These are phyloP conservation scores for Mnemiopsis leidyi DNA, from an alignment of 37 sponge, comb jelly and placozoan species.

Conservation along the genomic window DNA sequence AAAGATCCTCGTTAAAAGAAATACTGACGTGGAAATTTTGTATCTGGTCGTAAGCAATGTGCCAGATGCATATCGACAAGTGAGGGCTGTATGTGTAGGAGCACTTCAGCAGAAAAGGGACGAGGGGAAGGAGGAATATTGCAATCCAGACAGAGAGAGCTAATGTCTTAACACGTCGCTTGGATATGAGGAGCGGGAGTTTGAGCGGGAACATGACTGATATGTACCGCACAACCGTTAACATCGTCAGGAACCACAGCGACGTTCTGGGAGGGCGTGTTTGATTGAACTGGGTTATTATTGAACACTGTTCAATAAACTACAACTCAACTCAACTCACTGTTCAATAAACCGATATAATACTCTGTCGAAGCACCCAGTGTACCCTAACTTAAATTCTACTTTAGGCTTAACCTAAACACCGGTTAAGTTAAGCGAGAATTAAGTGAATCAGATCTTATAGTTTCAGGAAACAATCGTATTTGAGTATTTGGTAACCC, in stretches of 20 bases:
- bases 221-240: not conserved
- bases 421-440: too few species aligned
- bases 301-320: too few species aligned
- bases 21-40: not conserved
- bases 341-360: too few species aligned
- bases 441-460: too few species aligned
- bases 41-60: not conserved
- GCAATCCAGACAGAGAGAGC: not conserved
- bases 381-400: too few species aligned
- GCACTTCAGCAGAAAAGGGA: not conserved
- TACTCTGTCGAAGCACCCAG: too few species aligned
- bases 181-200: not conserved
- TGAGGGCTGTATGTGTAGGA: not conserved
- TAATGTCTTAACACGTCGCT: not conserved
- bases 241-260: conserved; percentile 52
- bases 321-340: too few species aligned
- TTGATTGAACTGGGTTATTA: too few species aligned
- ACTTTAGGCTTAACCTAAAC: too few species aligned
- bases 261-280: not conserved
- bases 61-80: conserved; percentile 6
- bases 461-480: too few species aligned
- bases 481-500: too few species aligned
- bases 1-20: too few species aligned
- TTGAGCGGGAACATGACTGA: not conserved
- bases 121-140: not conserved